phyloP scores from a whole-genome alignment of 2,113 vertebrate genomes.

The Saccopteryx leptura region DNA sequence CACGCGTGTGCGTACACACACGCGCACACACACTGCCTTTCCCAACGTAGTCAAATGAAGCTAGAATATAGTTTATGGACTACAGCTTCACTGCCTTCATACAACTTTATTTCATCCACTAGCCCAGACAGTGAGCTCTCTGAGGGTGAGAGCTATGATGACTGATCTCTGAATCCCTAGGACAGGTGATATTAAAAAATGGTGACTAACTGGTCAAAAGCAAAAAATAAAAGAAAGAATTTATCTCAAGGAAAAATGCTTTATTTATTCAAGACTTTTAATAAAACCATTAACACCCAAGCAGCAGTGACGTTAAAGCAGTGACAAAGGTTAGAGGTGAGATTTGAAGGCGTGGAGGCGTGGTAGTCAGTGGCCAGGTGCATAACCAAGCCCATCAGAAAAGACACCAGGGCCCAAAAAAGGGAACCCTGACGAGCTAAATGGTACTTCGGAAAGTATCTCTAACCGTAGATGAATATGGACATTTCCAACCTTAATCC shows the following conservation, averaged over 20 bases:
- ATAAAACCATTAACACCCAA: background rate
- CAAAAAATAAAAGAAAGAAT: background rate
- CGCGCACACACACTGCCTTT: background rate
- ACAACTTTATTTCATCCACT: background rate
- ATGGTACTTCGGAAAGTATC: background rate
- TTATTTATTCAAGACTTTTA: conserved; percentile 29
- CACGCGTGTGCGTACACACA: too few species aligned
- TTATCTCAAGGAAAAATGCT: background rate
- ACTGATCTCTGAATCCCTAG: background rate
- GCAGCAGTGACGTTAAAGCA: background rate
- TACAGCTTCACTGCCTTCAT: background rate
- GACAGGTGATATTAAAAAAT: background rate
- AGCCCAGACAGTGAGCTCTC: background rate
- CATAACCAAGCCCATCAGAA: background rate
- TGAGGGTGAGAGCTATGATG: background rate
- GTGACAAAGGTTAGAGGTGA: background rate
- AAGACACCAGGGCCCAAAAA: background rate
- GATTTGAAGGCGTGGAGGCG: background rate
- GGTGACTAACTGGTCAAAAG: background rate
- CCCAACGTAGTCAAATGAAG: background rate
- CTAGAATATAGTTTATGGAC: background rate
- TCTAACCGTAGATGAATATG: background rate
- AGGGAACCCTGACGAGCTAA: background rate
- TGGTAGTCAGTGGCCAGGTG: accelerated
- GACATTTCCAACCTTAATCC: background rate